Evolutionary conservation across 1,140 invertebrate genomes (phyloP), one percentile per base, ranked within the genome.

Genomic region (Marisa cornuarietis): DNA sequence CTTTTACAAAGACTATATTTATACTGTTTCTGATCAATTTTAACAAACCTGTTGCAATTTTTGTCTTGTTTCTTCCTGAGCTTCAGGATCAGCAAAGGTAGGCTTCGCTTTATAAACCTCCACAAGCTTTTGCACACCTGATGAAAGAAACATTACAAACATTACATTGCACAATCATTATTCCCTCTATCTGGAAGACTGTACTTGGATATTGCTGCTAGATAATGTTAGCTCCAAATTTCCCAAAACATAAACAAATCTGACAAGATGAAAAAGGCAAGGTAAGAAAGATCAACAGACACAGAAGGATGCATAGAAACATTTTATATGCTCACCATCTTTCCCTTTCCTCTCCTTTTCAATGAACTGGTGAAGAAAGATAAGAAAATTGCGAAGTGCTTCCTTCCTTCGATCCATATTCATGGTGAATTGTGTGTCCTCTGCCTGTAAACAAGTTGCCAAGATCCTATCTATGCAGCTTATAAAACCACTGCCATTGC

Each of bases 351-450:
- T 81, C 82, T 91, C 90, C 72, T 86, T 85, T 72, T 91, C 89
- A 72, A 90, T 85, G 66, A 85, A 84, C 73, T 88, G 84, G 69
- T 88, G 79, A 69, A 91, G 78, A 79, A 85, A 86, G 72, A 87
- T 83, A 22, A 90, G 80, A 78, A 88, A 89, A 75, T 87, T 88
- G 71, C 87, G 85, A 62, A 91, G 83, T 10, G 84, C 84, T 42
- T 95, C 94, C 92, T 95, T 96, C 85, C 97, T 92, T 73, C 97
- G 91, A 86, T 98, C 97, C 76, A 94, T 93, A 89, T 98, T 97
- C 97, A 99, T 98, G 20, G 95, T 95, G 82, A 98, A 93, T 3
- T 96, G 96, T 75, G 95, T 94, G 91, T 98, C 96, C 91, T 99
- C 97, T 81, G 96, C 96, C 91, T 92, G 79, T 11, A 87, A 82